These are phyloP conservation scores for Simalia tracyae DNA, from an alignment of 2,797 vertebrate species.

Conservation along the genomic window DNA sequence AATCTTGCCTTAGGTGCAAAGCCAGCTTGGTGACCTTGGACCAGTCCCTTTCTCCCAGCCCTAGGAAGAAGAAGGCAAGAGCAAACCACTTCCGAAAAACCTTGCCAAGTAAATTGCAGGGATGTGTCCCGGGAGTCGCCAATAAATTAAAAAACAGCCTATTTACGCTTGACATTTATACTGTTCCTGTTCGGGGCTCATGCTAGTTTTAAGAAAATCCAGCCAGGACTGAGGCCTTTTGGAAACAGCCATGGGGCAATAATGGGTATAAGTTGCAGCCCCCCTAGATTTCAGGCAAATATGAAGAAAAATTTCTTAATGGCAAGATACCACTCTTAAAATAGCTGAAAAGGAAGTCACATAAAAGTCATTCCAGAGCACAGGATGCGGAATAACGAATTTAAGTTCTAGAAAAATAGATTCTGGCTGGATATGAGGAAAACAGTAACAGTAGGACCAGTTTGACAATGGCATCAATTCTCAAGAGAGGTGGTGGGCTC, in stretches of 20 bases:
- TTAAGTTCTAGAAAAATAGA: neutral
- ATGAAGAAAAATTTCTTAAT: neutral
- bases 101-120: neutral
- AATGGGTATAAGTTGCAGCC: neutral
- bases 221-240: neutral
- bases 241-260: neutral
- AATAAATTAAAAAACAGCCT: neutral
- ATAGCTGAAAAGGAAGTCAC: neutral
- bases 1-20: neutral
- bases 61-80: neutral
- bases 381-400: neutral
- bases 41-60: neutral
- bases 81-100: neutral
- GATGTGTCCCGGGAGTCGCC: neutral
- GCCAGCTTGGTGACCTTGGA: neutral
- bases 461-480: no score
- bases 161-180: neutral
- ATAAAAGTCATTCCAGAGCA: neutral
- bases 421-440: no score
- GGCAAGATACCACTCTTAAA: neutral
- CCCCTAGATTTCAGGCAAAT: neutral
- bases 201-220: neutral
- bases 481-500: no score
- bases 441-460: no score
- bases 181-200: neutral